Base-by-base conservation (phyloP, 37 sponge, comb jelly and placozoan genomes). In the Beroe forskalii region DNA sequence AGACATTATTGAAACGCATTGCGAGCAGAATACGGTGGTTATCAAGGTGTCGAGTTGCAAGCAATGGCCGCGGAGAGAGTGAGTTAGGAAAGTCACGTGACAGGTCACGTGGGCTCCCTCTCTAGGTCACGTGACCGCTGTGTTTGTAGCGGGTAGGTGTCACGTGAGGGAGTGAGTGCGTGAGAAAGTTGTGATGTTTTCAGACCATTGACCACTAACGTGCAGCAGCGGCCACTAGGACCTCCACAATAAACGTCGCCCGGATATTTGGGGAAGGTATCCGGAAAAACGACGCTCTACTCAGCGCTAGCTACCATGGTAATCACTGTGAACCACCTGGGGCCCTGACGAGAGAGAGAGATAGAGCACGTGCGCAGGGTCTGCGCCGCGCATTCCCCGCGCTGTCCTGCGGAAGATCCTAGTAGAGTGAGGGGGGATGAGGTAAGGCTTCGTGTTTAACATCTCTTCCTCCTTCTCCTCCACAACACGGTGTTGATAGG, bases 21-120 rank as follows among this genome's bases (percentile, higher is more conserved):
- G 72, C 72, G 32, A 69, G 17, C 32, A 48, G 55, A 48, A 48
- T 48, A 48, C 6, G 72, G 32, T 32, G 72, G 72, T 69, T 69
- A 69, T 69, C 17, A 69, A 69, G 72, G 72, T 69, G 72, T 69
- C 72, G 72, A 69, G 72, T 69, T 69, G 72, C 72, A 69, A 69
- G 72, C 72, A 69, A 32, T 31, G 66, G 66, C 12, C 55, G 55
- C 55, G 55, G 72, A 36, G 72, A 69, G 72, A 32, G 72, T 32
- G 72, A 69, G 72, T 33, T 36, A 32, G 38, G 39, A 14, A 14
- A 9, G 12, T 2, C 72, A 36, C 72, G 72, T 36, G 38, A 69
- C 19, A 37, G 28, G 33, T 36, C 17, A 3, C 35, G 72, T 2
- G 17, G 72, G 27, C 19, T 20, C 38, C 38, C 33, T 69, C 72